These are phyloP conservation scores for Cnemophilus loriae DNA, from an alignment of 2,113 vertebrate species.

Conservation along the genomic window DNA sequence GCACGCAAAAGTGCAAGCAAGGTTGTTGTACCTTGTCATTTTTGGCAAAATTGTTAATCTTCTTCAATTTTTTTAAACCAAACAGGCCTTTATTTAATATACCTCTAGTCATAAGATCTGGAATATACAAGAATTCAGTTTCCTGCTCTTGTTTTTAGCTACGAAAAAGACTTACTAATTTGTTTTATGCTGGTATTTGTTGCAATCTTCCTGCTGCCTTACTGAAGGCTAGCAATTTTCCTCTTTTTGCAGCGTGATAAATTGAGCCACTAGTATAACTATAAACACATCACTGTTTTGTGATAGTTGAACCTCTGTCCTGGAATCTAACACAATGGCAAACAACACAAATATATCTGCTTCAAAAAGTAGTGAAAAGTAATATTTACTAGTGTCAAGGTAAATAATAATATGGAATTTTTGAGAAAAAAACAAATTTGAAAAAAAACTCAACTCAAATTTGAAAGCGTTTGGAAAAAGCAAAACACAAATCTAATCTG, in stretches of 20 bases:
- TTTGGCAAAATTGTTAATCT: not conserved
- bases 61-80: not conserved
- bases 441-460: not conserved
- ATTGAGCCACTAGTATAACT: not conserved
- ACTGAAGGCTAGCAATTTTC: not conserved
- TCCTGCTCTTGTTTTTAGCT: not conserved
- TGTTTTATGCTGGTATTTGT: not conserved
- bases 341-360: not conserved
- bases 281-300: not conserved
- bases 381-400: not conserved
- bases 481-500: not conserved
- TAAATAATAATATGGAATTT: not conserved
- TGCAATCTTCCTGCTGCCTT: not conserved
- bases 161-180: not conserved
- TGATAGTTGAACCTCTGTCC: not conserved
- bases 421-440: not conserved
- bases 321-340: not conserved
- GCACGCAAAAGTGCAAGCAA: fast-evolving
- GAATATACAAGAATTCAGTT: not conserved
- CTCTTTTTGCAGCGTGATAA: not conserved
- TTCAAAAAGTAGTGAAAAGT: not conserved
- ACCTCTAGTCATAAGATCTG: not conserved
- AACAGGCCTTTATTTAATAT: not conserved
- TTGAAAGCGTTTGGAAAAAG: not conserved
- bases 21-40: not conserved